Percentiles rank a stretch among this genome's conserved stretches.
phyloP scores from a whole-genome alignment of 2,888 invertebrate species.

The Sphaerophoria rueppellii region DNA sequence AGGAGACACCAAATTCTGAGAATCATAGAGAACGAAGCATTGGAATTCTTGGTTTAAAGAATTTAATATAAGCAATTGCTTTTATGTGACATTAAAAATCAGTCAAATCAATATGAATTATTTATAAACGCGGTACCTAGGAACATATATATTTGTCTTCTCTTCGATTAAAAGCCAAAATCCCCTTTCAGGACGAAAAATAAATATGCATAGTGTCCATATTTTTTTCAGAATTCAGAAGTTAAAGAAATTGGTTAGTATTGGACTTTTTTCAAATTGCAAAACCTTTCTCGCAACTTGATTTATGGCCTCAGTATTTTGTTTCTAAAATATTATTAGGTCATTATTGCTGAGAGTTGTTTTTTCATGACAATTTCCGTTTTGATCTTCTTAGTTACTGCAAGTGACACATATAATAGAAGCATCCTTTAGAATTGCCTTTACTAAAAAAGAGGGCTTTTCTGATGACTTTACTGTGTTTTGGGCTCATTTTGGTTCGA shows the following conservation, averaged over 20 bases:
- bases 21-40: too few relatives aligned
- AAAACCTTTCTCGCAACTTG: background rate
- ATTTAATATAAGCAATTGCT: too few relatives aligned
- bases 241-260: background rate
- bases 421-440: conserved; percentile 28
- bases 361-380: conserved; percentile 51
- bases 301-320: conserved; percentile 34
- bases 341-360: background rate
- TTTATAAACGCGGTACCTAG: too few relatives aligned
- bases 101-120: too few relatives aligned
- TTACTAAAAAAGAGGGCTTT: conserved; percentile 22
- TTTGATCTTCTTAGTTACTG: conserved; percentile 51
- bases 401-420: conserved; percentile 57
- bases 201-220: too few relatives aligned
- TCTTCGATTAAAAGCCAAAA: too few relatives aligned
- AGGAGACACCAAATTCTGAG: too few relatives aligned
- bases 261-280: background rate
- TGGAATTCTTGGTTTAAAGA: too few relatives aligned
- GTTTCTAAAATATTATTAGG: background rate
- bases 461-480: conserved; percentile 30
- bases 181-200: too few relatives aligned
- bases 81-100: too few relatives aligned
- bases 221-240: too few relatives aligned
- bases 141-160: too few relatives aligned
- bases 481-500: background rate